A percentile compares a stretch with the other conserved stretches of the same genome.
Conservation (phyloP, 2,888 invertebrate species). For the Neelides folsomi region DNA sequence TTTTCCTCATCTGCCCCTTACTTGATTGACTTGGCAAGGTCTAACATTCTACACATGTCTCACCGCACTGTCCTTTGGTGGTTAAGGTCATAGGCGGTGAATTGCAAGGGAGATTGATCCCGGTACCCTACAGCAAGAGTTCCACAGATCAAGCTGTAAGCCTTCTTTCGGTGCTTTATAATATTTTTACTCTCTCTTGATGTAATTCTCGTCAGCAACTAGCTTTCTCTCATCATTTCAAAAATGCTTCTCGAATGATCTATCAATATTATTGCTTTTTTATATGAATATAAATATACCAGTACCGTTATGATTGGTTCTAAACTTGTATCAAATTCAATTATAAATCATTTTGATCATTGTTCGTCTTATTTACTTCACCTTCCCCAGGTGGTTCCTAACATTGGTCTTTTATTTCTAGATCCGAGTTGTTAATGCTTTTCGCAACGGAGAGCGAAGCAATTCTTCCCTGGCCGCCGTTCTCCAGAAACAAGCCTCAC, state of each 20-base stretch:
- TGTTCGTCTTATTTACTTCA: constrained; percentile 11
- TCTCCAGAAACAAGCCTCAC: constrained; percentile 82
- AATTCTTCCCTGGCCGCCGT: constrained; percentile 85
- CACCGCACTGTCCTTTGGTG: constrained; percentile 76
- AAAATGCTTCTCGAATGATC: too few species aligned
- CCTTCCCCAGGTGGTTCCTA: constrained; percentile 19
- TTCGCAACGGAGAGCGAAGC: constrained; percentile 87
- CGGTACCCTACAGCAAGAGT: constrained; percentile 99
- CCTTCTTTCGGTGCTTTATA: constrained; percentile 44
- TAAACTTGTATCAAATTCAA: too few species aligned
- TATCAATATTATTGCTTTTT: too few species aligned
- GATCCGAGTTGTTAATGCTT: constrained; percentile 99
- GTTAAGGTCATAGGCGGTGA: constrained; percentile 99
- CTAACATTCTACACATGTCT: constrained; percentile 41
- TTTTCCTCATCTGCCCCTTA: constrained; percentile 37
- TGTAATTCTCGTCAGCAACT: constrained; percentile 2
- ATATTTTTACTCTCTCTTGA: constrained; percentile 13
- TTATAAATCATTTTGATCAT: too few species aligned
- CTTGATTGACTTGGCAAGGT: constrained; percentile 32
- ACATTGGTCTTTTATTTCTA: constrained; percentile 46
- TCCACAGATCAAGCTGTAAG: constrained; percentile 99
- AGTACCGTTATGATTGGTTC: too few species aligned
- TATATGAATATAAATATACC: too few species aligned
- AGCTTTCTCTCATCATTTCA: not conserved
- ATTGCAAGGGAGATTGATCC: constrained; percentile 98